Evolutionary conservation across 2,797 vertebrate genomes (phyloP).

Genomic region (Enteromius radiatus): DNA sequence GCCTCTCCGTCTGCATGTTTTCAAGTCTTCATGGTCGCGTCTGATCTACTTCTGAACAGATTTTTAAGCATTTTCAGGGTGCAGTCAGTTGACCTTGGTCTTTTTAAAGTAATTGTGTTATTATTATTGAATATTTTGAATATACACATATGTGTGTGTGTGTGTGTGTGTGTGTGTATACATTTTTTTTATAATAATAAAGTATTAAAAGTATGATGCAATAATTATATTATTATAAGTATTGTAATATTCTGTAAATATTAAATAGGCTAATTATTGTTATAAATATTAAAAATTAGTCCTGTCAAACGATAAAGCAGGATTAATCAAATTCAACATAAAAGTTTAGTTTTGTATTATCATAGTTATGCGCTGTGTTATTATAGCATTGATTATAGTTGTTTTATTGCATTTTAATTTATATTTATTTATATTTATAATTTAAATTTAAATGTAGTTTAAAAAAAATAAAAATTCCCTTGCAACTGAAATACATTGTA

Average conservation of each 20-base stretch:
- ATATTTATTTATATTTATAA: too few relatives aligned
- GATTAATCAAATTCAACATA: too few relatives aligned
- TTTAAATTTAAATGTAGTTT: too few relatives aligned
- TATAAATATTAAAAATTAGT: neutral
- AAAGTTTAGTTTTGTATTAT: neutral
- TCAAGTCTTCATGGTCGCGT: conserved; percentile 33
- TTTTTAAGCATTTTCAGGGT: neutral
- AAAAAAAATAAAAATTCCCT: too few relatives aligned
- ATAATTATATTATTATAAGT: neutral
- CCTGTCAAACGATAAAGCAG: too few relatives aligned
- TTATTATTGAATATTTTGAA: too few relatives aligned
- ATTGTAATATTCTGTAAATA: neutral
- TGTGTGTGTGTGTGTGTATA: too few relatives aligned
- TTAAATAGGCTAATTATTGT: neutral
- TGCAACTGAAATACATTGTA: neutral
- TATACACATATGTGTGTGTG: neutral
- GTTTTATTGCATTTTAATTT: neutral
- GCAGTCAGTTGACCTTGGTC: neutral
- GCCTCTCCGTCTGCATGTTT: conserved; percentile 47
- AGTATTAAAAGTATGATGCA: neutral
- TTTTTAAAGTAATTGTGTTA: neutral
- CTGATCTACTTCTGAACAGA: conserved; percentile 5
- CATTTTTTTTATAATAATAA: neutral
- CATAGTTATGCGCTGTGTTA: neutral
- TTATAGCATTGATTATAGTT: neutral